Conservation (phyloP, 2,797 vertebrate genomes). For the Acanthiza pusilla region DNA sequence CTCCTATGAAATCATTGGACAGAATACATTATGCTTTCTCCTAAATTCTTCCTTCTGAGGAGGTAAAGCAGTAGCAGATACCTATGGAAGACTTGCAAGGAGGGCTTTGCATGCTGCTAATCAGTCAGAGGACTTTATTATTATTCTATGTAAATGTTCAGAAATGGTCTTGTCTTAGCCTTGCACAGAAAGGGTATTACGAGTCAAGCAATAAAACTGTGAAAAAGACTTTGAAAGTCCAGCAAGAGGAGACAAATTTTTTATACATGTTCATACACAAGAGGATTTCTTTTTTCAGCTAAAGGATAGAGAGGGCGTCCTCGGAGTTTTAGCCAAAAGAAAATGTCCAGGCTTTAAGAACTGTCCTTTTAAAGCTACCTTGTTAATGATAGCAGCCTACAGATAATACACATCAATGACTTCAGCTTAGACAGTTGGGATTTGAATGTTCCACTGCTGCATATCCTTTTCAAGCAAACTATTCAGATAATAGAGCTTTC, state of each 20-base stretch:
- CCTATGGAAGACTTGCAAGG: background rate
- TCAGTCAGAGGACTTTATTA: slow-evolving; percentile 2
- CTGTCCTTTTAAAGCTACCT: slow-evolving; percentile 50
- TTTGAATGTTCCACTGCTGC: slow-evolving; percentile 13
- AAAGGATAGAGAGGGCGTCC: background rate
- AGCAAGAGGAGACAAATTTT: background rate
- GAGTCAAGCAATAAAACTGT: background rate
- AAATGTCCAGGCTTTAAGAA: slow-evolving; percentile 56
- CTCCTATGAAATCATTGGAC: background rate
- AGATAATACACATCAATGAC: slow-evolving; percentile 63
- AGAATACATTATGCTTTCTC: background rate
- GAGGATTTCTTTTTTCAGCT: background rate
- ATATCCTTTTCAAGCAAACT: slow-evolving; percentile 55
- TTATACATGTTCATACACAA: background rate
- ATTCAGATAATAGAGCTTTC: slow-evolving; percentile 38
- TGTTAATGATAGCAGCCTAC: slow-evolving; percentile 48
- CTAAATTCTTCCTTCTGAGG: background rate
- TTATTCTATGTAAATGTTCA: background rate
- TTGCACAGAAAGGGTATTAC: background rate
- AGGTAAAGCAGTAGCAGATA: background rate
- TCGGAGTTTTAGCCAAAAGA: slow-evolving; percentile 40
- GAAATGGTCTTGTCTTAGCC: background rate
- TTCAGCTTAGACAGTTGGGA: slow-evolving; percentile 50
- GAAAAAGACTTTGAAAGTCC: background rate
- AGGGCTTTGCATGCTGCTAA: background rate